Evolutionary conservation across 2,113 vertebrate species (phyloP).

Genomic region (Heterochromis multidens): DNA sequence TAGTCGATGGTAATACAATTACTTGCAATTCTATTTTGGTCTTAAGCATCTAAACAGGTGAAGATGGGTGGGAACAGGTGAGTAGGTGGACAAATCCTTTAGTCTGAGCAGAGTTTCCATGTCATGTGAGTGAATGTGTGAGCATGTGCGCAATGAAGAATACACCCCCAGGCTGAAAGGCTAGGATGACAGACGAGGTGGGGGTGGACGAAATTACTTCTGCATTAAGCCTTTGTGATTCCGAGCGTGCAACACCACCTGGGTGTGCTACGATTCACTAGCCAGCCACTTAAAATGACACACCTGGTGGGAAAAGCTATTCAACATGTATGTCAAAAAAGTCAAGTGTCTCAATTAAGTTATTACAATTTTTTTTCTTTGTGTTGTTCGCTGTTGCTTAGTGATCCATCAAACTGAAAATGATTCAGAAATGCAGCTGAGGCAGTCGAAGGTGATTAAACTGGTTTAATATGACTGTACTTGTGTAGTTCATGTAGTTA

Average conservation of each 20-base stretch:
- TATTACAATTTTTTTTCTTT: constrained; percentile 28
- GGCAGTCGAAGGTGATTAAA: not conserved
- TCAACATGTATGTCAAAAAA: constrained; percentile 24
- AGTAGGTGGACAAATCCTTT: constrained; percentile 60
- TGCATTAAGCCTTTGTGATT: constrained; percentile 37
- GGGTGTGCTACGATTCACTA: constrained; percentile 16
- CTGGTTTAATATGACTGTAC: not conserved
- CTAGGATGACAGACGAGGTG: constrained; percentile 50
- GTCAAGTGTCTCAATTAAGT: constrained; percentile 45
- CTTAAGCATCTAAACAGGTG: constrained; percentile 41
- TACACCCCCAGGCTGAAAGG: constrained; percentile 29
- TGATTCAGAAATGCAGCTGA: not conserved
- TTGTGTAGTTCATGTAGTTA: not conserved
- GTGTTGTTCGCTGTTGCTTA: constrained; percentile 45
- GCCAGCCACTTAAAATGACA: constrained; percentile 39
- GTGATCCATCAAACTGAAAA: constrained; percentile 39
- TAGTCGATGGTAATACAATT: not conserved
- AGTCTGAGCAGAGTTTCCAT: constrained; percentile 40
- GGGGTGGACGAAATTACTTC: constrained; percentile 40
- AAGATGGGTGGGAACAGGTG: constrained; percentile 38
- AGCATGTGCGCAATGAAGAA: constrained; percentile 8
- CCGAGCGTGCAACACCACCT: constrained; percentile 11
- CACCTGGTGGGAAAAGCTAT: constrained; percentile 46
- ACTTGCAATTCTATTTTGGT: constrained; percentile 30
- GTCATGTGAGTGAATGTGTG: not conserved